Percentiles rank a stretch among this genome's conserved stretches.
Evolutionary conservation across 2,888 invertebrate genomes (phyloP).

Genomic region (Chorisops tibialis): DNA sequence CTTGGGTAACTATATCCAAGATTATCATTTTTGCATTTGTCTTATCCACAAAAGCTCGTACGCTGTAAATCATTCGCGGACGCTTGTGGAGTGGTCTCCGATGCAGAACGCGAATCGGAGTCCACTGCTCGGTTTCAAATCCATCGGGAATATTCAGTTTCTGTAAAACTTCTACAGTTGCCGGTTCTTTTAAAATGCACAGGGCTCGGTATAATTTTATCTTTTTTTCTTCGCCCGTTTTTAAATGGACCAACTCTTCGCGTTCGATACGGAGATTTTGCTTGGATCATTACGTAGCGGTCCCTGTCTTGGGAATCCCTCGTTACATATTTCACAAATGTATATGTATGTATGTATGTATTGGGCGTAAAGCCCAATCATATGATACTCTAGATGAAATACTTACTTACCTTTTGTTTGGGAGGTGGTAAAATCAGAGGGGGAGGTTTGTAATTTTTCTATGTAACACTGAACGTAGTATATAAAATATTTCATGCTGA

Average conservation of each 20-base stretch:
- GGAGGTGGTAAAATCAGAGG: too few relatives aligned
- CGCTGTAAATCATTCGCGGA: conserved; percentile 62
- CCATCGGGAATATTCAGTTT: conserved; percentile 49
- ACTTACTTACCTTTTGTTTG: too few relatives aligned
- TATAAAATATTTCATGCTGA: too few relatives aligned
- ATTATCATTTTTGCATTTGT: conserved; percentile 56
- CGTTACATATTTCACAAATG: too few relatives aligned
- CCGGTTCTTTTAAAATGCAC: conserved; percentile 56
- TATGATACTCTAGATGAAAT: too few relatives aligned
- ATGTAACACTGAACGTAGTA: too few relatives aligned
- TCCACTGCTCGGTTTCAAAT: conserved; percentile 71
- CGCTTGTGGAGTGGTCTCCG: conserved; percentile 72
- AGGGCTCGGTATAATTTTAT: conserved; percentile 83
- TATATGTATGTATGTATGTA: too few relatives aligned
- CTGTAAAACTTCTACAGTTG: conserved; percentile 56
- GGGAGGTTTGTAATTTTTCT: too few relatives aligned
- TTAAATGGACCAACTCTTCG: conserved; percentile 66
- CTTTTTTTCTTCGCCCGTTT: conserved; percentile 84
- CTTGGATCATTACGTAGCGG: too few relatives aligned
- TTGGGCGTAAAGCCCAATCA: too few relatives aligned
- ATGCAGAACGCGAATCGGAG: conserved; percentile 88
- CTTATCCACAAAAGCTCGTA: conserved; percentile 59
- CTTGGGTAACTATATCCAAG: conserved; percentile 73
- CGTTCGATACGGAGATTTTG: conserved; percentile 61
- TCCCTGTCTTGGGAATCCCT: too few relatives aligned